Conservation (phyloP, 2,113 vertebrate species). For the Brachyistius frenatus region DNA sequence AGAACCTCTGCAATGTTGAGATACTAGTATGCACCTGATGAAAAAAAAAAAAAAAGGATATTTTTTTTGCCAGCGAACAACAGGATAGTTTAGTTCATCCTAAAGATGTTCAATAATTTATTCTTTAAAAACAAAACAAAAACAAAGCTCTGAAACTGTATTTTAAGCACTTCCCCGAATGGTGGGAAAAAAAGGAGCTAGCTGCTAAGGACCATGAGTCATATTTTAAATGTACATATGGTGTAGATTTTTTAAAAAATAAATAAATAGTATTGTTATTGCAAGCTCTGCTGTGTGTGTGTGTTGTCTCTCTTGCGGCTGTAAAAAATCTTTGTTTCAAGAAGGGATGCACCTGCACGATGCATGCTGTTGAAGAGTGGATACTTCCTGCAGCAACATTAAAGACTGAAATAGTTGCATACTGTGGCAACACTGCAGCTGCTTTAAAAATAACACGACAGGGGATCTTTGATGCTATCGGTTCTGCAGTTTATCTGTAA, state of each 20-base stretch:
- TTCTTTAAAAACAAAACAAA: conserved; percentile 28
- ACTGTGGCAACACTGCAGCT: too few species aligned
- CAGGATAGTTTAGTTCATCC: background rate
- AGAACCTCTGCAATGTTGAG: conserved; percentile 9
- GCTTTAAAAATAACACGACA: too few species aligned
- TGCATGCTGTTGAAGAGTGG: too few species aligned
- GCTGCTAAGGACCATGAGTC: conserved; percentile 51
- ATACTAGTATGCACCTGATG: background rate
- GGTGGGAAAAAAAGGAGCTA: background rate
- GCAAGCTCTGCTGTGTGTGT: background rate
- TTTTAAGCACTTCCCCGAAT: conserved; percentile 33
- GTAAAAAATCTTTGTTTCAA: background rate
- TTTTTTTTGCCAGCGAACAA: conserved; percentile 31
- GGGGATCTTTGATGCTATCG: too few species aligned
- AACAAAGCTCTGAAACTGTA: conserved; percentile 42
- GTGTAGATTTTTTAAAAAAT: conserved; percentile 50
- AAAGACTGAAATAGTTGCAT: too few species aligned
- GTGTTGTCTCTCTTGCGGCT: background rate
- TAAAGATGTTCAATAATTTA: conserved; percentile 35
- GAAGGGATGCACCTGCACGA: too few species aligned
- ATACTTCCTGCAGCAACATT: too few species aligned
- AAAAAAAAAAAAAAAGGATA: background rate
- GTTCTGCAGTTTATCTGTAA: too few species aligned
- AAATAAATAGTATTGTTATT: conserved; percentile 59
- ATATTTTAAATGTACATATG: conserved; percentile 42